Conservation (phyloP, 2,797 vertebrate genomes). For the Scyliorhinus canicula region DNA sequence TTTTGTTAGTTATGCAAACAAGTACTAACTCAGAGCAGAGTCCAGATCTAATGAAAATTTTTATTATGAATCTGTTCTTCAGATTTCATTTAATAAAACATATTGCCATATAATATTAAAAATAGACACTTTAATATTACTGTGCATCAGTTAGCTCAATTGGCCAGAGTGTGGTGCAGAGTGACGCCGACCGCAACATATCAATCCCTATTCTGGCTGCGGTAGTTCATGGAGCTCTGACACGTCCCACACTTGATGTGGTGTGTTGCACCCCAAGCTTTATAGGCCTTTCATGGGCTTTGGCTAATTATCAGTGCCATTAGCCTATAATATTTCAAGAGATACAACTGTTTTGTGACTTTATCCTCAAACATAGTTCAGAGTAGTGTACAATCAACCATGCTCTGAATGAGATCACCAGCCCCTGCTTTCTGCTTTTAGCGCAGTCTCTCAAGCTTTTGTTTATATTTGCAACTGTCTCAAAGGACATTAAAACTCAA, state of each 20-base stretch:
- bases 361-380: background rate
- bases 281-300: background rate
- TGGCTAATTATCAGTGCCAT: background rate
- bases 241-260: background rate
- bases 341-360: background rate
- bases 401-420: background rate
- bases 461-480: background rate
- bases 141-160: too few relatives aligned
- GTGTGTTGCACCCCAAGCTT: background rate
- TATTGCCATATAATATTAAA: background rate
- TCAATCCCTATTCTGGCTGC: too few relatives aligned
- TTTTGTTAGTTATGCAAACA: background rate
- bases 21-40: background rate
- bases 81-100: background rate
- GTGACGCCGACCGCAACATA: background rate
- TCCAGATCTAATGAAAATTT: background rate
- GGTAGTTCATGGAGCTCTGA: background rate
- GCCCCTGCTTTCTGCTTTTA: background rate
- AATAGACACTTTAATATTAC: background rate
- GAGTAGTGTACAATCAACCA: background rate
- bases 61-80: background rate
- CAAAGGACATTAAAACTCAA: background rate
- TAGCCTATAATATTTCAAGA: background rate
- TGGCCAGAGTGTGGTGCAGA: background rate
- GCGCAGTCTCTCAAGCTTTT: background rate